Evolutionary conservation across 2,797 vertebrate species (phyloP).

Genomic region (Pantherophis alleghaniensis): DNA sequence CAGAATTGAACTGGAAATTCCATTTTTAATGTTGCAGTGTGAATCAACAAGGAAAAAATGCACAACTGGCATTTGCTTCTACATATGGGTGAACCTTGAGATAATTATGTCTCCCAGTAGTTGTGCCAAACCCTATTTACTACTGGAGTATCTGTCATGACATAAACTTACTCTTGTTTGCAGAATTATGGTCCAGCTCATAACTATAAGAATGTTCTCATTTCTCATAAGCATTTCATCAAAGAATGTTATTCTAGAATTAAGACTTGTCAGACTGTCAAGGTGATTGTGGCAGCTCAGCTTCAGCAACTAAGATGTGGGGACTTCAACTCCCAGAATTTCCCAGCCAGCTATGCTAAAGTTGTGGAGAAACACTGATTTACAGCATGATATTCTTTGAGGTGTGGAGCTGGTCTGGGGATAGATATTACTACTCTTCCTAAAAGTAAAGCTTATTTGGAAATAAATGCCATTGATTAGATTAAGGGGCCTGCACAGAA

Average conservation of each 20-base stretch:
- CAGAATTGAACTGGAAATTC: not conserved
- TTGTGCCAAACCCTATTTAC: not conserved
- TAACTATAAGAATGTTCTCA: not conserved
- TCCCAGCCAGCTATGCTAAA: not conserved
- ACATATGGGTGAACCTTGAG: not conserved
- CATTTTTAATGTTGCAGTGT: not conserved
- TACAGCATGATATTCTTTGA: not conserved
- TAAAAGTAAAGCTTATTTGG: not conserved
- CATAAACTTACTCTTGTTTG: not conserved
- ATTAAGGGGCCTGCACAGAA: not conserved
- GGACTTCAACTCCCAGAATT: not conserved
- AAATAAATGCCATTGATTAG: not conserved
- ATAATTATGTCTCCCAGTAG: not conserved
- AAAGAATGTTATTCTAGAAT: not conserved
- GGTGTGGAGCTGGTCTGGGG: not conserved
- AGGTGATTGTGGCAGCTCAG: not conserved
- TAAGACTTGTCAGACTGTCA: not conserved
- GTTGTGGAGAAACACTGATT: not conserved
- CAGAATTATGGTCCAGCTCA: not conserved
- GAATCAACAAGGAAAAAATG: not conserved
- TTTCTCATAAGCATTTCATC: not conserved
- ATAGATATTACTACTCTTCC: not conserved
- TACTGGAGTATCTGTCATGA: not conserved
- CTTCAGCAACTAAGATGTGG: not conserved
- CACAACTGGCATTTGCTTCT: not conserved